A percentile compares a stretch with the other conserved stretches of the same genome.
Evolutionary conservation across 1,140 invertebrate genomes (phyloP).

Genomic region (Heliconius hermathena): DNA sequence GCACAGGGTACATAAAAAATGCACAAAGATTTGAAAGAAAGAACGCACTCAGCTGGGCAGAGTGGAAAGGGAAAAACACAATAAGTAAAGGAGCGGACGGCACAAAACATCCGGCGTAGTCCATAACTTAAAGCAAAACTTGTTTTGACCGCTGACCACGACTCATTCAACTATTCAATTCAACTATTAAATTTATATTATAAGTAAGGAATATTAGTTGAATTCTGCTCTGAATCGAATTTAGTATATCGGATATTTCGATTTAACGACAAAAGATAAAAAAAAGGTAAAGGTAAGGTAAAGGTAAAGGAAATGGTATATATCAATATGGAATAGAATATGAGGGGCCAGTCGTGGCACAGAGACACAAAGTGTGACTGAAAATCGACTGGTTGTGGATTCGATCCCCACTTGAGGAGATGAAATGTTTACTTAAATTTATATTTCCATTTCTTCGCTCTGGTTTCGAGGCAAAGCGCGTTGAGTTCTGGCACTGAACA

Average conservation of each 20-base stretch:
- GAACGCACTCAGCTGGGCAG: slow-evolving; percentile 65
- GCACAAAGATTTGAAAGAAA: slow-evolving; percentile 63
- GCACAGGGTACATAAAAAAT: slow-evolving; percentile 65
- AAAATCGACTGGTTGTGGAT: too few species aligned
- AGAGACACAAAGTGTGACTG: too few species aligned
- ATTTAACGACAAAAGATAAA: too few species aligned
- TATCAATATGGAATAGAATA: not conserved
- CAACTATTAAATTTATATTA: slow-evolving; percentile 38
- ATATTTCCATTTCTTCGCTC: too few species aligned
- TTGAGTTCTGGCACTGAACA: too few species aligned
- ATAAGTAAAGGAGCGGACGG: slow-evolving; percentile 60
- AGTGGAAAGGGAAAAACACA: slow-evolving; percentile 67
- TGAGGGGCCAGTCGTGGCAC: too few species aligned
- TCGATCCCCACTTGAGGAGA: too few species aligned
- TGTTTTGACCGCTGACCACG: slow-evolving; percentile 69
- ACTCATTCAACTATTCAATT: slow-evolving; percentile 38
- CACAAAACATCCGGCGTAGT: slow-evolving; percentile 61
- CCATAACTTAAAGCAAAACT: slow-evolving; percentile 57
- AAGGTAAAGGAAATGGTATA: not conserved
- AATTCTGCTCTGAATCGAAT: slow-evolving; percentile 2
- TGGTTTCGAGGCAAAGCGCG: too few species aligned
- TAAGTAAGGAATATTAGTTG: slow-evolving; percentile 29
- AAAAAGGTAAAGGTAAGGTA: too few species aligned
- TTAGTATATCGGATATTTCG: not conserved
- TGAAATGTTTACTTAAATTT: too few species aligned